These are phyloP conservation scores for Arenaria interpres DNA, from an alignment of 2,113 vertebrate genomes.

Conservation along the genomic window DNA sequence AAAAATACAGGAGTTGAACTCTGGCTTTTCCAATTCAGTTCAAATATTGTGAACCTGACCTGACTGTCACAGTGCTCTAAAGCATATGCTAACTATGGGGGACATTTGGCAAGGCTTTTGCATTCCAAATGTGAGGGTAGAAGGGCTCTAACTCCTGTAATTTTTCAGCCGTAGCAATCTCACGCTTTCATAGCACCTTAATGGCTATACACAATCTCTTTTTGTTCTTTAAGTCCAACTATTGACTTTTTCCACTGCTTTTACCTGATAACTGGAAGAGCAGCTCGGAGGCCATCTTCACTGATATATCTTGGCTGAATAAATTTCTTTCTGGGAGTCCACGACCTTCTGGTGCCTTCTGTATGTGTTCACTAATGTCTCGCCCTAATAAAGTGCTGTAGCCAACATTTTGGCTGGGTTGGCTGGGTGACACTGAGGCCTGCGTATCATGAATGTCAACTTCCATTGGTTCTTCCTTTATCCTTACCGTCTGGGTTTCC, in stretches of 20 bases:
- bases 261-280: slow-evolving; percentile 97
- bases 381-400: slow-evolving; percentile 93
- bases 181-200: background rate
- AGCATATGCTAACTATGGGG: slow-evolving; percentile 20
- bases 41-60: slow-evolving; percentile 27
- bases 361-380: slow-evolving; percentile 86
- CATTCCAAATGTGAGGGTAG: background rate
- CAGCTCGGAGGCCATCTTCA: slow-evolving; percentile 99
- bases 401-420: slow-evolving; percentile 80
- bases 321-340: slow-evolving; percentile 90
- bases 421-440: slow-evolving; percentile 79
- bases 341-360: slow-evolving; percentile 85
- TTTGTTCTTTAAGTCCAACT: background rate
- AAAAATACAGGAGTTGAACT: slow-evolving; percentile 62
- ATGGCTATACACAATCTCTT: background rate
- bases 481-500: slow-evolving; percentile 85
- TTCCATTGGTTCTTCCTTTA: slow-evolving; percentile 98
- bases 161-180: background rate
- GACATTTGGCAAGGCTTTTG: background rate
- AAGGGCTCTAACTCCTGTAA: background rate
- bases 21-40: slow-evolving; percentile 20
- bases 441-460: slow-evolving; percentile 87
- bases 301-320: slow-evolving; percentile 98
- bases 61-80: background rate
- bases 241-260: background rate